These are phyloP conservation scores for Myiotriccus ornatus DNA, from an alignment of 2,797 vertebrate genomes.

Conservation along the genomic window DNA sequence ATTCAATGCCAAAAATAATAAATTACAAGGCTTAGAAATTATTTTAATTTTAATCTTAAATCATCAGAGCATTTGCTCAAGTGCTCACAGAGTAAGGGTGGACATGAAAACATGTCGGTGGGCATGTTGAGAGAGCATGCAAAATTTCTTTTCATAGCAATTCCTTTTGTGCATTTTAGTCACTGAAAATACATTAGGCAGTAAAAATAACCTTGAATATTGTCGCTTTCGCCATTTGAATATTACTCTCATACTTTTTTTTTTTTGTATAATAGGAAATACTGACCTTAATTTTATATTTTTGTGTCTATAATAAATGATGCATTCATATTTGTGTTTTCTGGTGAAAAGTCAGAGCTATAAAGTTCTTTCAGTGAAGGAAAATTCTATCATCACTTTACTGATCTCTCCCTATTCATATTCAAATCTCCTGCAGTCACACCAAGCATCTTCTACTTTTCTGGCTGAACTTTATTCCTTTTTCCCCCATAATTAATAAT, in stretches of 20 bases:
- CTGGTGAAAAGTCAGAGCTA: neutral
- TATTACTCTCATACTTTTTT: neutral
- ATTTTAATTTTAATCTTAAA: neutral
- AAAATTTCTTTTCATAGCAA: neutral
- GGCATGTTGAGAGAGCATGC: neutral
- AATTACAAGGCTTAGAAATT: neutral
- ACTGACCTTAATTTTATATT: neutral
- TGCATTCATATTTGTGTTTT: neutral
- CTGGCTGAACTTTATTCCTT: neutral
- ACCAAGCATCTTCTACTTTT: neutral
- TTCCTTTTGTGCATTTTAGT: neutral
- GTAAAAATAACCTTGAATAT: neutral
- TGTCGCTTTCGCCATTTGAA: neutral
- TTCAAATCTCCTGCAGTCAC: neutral
- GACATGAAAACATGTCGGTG: neutral
- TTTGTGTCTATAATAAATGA: neutral
- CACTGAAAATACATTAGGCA: neutral
- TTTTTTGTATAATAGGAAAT: neutral
- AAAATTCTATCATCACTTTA: neutral
- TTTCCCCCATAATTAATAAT: rapidly evolving
- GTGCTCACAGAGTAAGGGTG: neutral
- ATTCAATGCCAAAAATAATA: neutral
- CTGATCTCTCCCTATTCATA: neutral
- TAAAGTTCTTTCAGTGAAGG: neutral
- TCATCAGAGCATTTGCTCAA: neutral